phyloP scores from a whole-genome alignment of 2,888 invertebrate species.

The Eristalis arbustorum region DNA sequence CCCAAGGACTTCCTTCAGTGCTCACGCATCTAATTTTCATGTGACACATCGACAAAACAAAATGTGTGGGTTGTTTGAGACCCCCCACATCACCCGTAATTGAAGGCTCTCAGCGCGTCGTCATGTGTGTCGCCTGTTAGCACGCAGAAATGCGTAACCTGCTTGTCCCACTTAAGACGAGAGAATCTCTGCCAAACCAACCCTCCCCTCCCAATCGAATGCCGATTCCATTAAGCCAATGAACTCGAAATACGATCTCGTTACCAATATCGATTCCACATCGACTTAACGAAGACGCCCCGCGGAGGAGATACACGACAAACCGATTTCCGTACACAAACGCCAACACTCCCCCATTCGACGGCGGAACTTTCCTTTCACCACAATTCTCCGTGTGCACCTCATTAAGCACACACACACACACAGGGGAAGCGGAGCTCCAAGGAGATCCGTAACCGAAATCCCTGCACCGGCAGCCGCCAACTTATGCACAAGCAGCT shows the following conservation, averaged over 20 bases:
- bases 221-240: background rate
- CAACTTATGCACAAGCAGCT: background rate
- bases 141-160: background rate
- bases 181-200: background rate
- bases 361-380: background rate
- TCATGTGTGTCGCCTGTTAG: background rate
- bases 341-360: background rate
- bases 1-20: background rate
- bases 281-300: background rate
- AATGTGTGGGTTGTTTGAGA: background rate
- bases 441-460: background rate
- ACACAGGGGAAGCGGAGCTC: background rate
- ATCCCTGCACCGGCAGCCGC: background rate
- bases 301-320: background rate
- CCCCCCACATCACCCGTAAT: background rate
- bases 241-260: background rate
- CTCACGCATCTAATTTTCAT: background rate
- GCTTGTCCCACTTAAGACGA: background rate
- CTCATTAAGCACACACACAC: background rate
- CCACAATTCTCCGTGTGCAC: background rate
- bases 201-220: background rate
- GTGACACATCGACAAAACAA: background rate
- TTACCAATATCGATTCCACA: background rate
- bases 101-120: background rate
- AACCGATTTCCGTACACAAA: background rate